Percentiles rank a stretch among this genome's conserved stretches.
Evolutionary conservation across 2,797 vertebrate genomes (phyloP).

Genomic region (Lutra lutra): DNA sequence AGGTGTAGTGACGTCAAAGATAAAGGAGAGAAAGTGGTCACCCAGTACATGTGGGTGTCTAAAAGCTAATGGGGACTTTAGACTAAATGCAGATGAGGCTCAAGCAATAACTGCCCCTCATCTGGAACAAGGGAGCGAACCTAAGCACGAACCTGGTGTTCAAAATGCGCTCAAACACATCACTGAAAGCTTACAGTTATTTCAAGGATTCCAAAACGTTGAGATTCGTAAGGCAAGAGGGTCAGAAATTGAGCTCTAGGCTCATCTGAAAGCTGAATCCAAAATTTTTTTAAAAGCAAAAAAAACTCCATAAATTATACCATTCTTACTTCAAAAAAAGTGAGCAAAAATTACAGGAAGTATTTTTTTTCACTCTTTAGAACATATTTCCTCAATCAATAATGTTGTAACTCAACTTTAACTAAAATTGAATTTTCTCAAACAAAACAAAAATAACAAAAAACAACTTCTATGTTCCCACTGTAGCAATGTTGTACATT

Average conservation of each 20-base stretch:
- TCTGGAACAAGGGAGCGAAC: not conserved
- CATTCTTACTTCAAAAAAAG: not conserved
- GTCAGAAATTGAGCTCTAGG: not conserved
- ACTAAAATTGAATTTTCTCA: not conserved
- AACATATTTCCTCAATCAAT: not conserved
- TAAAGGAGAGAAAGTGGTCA: conserved; percentile 4
- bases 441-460: not conserved
- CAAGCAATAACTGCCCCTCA: not conserved
- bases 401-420: conserved; percentile 32
- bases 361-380: not conserved
- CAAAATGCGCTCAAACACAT: not conserved
- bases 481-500: not conserved
- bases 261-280: not conserved
- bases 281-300: not conserved
- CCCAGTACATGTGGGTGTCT: not conserved
- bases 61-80: not conserved
- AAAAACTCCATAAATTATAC: not conserved
- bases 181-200: not conserved
- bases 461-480: not conserved
- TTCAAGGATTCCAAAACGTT: not conserved
- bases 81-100: not conserved
- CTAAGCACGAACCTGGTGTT: not conserved
- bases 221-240: not conserved
- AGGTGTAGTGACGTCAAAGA: not conserved
- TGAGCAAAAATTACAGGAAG: not conserved